These are phyloP conservation scores for Petrocephalus sullivani DNA, from an alignment of 2,797 vertebrate genomes.

Conservation along the genomic window DNA sequence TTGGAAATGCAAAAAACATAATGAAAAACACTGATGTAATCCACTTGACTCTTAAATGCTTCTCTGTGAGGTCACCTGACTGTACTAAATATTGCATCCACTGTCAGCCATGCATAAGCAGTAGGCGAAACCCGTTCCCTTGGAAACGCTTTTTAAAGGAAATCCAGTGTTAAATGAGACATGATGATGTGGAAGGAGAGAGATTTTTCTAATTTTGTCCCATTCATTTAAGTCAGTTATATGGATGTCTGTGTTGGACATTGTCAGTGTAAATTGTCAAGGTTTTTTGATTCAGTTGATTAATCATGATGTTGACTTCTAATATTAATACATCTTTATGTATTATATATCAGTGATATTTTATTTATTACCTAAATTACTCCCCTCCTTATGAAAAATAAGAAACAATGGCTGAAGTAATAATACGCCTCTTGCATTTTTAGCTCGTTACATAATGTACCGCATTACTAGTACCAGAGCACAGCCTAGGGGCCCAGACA, in stretches of 20 bases:
- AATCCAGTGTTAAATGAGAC: conserved; percentile 10
- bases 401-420: background rate
- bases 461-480: background rate
- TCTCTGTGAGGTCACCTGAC: conserved; percentile 28
- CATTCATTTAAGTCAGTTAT: background rate
- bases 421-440: background rate
- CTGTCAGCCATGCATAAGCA: conserved; percentile 15
- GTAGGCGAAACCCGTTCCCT: conserved; percentile 25
- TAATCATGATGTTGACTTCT: background rate
- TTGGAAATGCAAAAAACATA: conserved; percentile 23
- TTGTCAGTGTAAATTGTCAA: background rate
- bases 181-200: background rate
- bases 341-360: background rate
- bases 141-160: conserved; percentile 21
- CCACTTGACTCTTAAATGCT: conserved; percentile 24
- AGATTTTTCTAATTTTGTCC: background rate
- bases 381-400: background rate
- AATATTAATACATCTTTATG: background rate
- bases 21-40: conserved; percentile 12
- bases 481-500: background rate
- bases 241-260: background rate
- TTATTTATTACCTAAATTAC: background rate
- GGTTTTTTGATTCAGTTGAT: background rate
- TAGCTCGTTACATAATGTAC: conserved; percentile 5
- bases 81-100: background rate